These are phyloP conservation scores for Eupsilia transversa DNA, from an alignment of 2,888 invertebrate genomes.

Conservation along the genomic window DNA sequence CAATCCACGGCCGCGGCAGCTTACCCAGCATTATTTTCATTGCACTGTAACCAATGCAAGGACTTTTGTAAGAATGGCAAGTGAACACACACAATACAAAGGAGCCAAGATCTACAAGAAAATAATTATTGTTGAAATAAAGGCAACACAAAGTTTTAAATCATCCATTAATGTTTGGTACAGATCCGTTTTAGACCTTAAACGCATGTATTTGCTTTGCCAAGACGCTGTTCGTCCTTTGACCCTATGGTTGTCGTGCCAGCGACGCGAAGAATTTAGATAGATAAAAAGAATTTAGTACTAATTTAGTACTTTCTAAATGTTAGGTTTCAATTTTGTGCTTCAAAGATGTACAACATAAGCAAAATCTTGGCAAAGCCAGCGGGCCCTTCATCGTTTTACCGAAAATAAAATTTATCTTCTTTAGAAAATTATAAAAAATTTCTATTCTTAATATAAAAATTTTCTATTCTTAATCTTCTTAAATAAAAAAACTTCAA, in stretches of 20 bases:
- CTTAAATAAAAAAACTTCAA: too few relatives aligned
- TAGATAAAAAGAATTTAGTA: neutral
- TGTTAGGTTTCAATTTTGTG: neutral
- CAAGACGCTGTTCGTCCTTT: neutral
- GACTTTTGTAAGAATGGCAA: neutral
- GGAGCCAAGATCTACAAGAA: neutral
- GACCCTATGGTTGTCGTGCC: neutral
- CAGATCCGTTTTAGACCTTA: conserved; percentile 13
- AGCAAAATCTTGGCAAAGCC: neutral
- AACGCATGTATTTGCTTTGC: conserved; percentile 6
- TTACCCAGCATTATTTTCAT: conserved; percentile 98
- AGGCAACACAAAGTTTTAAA: neutral
- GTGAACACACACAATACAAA: neutral
- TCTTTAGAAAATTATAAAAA: too few relatives aligned
- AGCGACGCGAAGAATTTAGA: neutral
- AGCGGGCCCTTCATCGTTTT: neutral
- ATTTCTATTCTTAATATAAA: too few relatives aligned
- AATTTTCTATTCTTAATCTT: too few relatives aligned
- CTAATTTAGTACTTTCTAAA: neutral
- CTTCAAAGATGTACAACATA: neutral
- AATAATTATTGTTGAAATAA: neutral
- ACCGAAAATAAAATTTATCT: neutral
- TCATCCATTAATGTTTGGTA: neutral
- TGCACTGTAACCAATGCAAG: conserved; percentile 92
- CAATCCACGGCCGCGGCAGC: conserved; percentile 98